Base-by-base conservation (phyloP, 2,113 vertebrate species). In the Corythaeola cristata region DNA sequence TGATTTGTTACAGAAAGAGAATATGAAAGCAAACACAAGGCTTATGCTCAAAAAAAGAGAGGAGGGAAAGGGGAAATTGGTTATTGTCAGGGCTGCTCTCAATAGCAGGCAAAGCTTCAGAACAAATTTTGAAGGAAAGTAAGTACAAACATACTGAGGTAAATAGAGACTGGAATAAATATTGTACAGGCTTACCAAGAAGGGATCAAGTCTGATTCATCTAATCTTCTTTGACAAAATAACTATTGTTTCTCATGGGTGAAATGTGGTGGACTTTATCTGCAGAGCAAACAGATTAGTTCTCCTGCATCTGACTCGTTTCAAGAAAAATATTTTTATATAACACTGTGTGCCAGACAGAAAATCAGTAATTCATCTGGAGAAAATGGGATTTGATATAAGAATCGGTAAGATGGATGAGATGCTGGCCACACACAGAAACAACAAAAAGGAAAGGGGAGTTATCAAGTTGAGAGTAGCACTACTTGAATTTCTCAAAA, bases 181-280 rank as follows among this genome's bases (percentile, higher is more conserved):
- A 85, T 9, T 85, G 53, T 66, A 79, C 35, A 78, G 44, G 66
- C 59, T 84, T 85, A 91, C 58, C 49, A 75, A 52, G 78, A 85
- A 63, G 53, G 45, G 63, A 94, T 89, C 84, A 80, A 90, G 23
- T 85, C 69, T 88, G 74, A 93, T 74, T 94, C 66, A 78, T 72
- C 66, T 93, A 82, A 91, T 89, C 66, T 47, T 59, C 74, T 82
- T 39, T 91, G 71, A 89, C 74, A 94, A 93, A 95, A 94, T 82
- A 97, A 85, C 37, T 93, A 63, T 59, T 88, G 60, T 94, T 97
- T 93, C 81, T 82, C 69, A 67, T 47, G 53, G 63, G 56, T 88
- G 81, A 94, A 88, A 93, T 35, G 58, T 35, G 33, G 33, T 72
- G 23, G 74, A 82, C 44, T 93, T 93, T 56, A 88, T 91, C 74